Percentiles rank a stretch among this genome's conserved stretches.
Evolutionary conservation across 92 coral and sea anemone genomes (phyloP).

Genomic region (Umimayanthus kanabou): DNA sequence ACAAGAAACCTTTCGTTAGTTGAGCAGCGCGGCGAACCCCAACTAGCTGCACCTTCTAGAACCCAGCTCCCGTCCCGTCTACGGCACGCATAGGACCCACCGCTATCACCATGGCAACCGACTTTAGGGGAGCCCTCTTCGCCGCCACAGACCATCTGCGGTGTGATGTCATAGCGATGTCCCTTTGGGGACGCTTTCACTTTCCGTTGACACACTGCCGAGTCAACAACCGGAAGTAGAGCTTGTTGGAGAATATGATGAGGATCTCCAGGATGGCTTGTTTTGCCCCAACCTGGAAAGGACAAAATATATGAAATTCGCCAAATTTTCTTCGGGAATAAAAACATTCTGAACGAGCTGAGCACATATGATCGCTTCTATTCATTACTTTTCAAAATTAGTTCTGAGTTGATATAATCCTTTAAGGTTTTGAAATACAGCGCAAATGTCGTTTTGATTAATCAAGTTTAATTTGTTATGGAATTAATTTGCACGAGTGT

Average conservation of each 20-base stretch:
- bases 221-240: conserved; percentile 19
- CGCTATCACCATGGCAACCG: conserved; percentile 61
- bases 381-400: too few relatives aligned
- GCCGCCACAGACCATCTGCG: conserved; percentile 59
- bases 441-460: too few relatives aligned
- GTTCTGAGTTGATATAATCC: too few relatives aligned
- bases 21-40: conserved; percentile 57
- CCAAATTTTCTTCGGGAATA: neutral
- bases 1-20: conserved; percentile 46
- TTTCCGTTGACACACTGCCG: conserved; percentile 12
- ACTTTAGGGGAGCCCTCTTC: conserved; percentile 35
- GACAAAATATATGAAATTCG: neutral
- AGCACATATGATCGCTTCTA: neutral
- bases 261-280: conserved; percentile 16
- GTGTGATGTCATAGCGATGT: conserved; percentile 30
- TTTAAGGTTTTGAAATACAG: too few relatives aligned
- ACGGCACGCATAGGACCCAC: conserved; percentile 55
- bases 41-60: conserved; percentile 54
- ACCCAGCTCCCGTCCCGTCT: conserved; percentile 52
- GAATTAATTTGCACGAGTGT: too few relatives aligned
- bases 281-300: conserved; percentile 35
- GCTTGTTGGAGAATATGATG: conserved; percentile 36
- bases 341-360: neutral
- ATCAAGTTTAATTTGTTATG: too few relatives aligned
- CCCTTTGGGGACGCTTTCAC: conserved; percentile 32